phyloP scores from a whole-genome alignment of 2,888 invertebrate genomes.

The Aphodius granarius region DNA sequence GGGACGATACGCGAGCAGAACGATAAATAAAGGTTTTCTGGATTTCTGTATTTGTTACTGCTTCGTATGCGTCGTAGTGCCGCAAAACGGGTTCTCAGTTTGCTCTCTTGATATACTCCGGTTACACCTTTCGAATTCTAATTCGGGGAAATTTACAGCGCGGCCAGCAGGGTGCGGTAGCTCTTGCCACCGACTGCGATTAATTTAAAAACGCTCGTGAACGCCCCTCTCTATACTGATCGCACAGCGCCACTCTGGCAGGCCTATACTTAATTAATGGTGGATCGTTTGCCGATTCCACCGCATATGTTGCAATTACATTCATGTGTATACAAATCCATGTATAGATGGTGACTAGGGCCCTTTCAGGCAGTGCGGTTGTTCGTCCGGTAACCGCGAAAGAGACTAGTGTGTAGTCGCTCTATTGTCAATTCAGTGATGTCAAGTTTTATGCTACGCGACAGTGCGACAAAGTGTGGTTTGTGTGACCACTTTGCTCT shows the following conservation, averaged over 20 bases:
- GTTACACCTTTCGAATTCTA: constrained; percentile 10
- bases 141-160: constrained; percentile 5
- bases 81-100: constrained; percentile 3
- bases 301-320: neutral
- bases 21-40: constrained; percentile 11
- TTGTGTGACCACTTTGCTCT: too few species aligned
- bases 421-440: too few species aligned
- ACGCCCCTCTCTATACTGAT: neutral
- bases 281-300: neutral
- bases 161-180: neutral
- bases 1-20: constrained; percentile 1
- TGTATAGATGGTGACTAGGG: neutral
- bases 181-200: neutral
- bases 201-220: constrained; percentile 5
- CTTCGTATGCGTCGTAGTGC: constrained; percentile 8
- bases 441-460: too few species aligned
- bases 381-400: too few species aligned
- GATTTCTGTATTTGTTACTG: constrained; percentile 15
- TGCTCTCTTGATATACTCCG: constrained; percentile 6
- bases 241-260: too few species aligned
- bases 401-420: too few species aligned
- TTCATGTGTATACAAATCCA: neutral
- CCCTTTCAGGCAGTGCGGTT: too few species aligned
- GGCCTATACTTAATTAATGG: constrained; percentile 9
- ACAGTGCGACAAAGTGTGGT: too few species aligned